Evolutionary conservation across 2,797 vertebrate genomes (phyloP), one percentile per base, ranked within the genome.

Genomic region (Paramormyrops hopkinsi): DNA sequence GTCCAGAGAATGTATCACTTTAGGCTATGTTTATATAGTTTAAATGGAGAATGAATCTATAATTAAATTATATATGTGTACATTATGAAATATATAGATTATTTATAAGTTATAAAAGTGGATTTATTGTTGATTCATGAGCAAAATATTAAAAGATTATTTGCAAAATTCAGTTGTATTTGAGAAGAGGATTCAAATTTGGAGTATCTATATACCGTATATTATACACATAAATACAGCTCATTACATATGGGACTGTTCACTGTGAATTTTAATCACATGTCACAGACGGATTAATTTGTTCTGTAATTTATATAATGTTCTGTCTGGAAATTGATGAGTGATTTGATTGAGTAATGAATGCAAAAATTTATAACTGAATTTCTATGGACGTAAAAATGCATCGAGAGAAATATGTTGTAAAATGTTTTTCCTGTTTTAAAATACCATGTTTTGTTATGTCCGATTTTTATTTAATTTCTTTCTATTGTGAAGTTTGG

Each of bases 51-150:
- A 46, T 44, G 17, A 79, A 44, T 73, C 3, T 37, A 82, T 82
- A 7, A 46, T 6, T n/a, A 46, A 46, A 44, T 46, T 82, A 4
- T 82, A 82, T 82, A 46, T 76, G 69, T 76, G 33, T 82, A n/a
- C 44, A 22, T 46, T n/a, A 82, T 46, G 69, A 82, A 46, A 82
- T 82, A n/a, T 76, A 12, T 82, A n/a, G 33, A 79, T 46, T 46
- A 46, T 82, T n/a, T 46, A 22, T 46, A 82, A 82, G 44, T 82
- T 82, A 46, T n/a, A n/a, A 82, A 82, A 9, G 41, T 79, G 17
- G 37, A 19, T 19, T 44, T 79, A 41, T 79, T 79, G 73, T 41
- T 79, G 14, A n/a, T 79, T 79, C 37, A 90, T 90, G 89, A 62
- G 7, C 1, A 22, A n/a, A 53, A 54, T 82, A 25, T n/a, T 88